Conservation (phyloP, 1,140 invertebrate genomes). For the Drosophila obscura region DNA sequence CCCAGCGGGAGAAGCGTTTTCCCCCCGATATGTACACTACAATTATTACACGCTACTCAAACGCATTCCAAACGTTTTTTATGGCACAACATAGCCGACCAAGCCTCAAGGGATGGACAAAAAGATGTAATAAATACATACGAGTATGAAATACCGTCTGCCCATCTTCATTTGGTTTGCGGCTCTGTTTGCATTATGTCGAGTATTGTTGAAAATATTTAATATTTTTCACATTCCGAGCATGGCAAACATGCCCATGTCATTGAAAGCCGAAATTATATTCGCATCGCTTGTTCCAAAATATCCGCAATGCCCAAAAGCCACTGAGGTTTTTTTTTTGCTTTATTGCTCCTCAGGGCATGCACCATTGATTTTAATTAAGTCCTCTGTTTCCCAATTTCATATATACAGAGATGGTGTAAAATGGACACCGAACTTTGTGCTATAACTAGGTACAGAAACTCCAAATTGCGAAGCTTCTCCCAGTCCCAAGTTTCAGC, state of each 20-base stretch:
- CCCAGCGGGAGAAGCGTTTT: not conserved
- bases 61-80: constrained; percentile 69
- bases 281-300: constrained; percentile 15
- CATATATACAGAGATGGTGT: constrained; percentile 68
- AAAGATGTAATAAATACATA: constrained; percentile 55
- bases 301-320: constrained; percentile 1
- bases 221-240: constrained; percentile 53
- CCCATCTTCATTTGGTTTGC: constrained; percentile 10
- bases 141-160: constrained; percentile 5
- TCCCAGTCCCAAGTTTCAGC: constrained; percentile 16
- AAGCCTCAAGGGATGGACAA: constrained; percentile 59
- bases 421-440: constrained; percentile 33
- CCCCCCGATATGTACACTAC: constrained; percentile 17
- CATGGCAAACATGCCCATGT: constrained; percentile 40
- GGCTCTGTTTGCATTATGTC: constrained; percentile 1
- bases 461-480: not conserved
- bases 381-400: constrained; percentile 69
- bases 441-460: not conserved
- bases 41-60: constrained; percentile 64
- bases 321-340: constrained; percentile 24
- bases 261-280: constrained; percentile 42
- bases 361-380: constrained; percentile 78
- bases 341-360: constrained; percentile 42
- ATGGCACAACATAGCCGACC: constrained; percentile 44
- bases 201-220: constrained; percentile 44